Evolutionary conservation across 2,113 vertebrate genomes (phyloP), one percentile per base, ranked within the genome.

Genomic region (Beaufortia kweichowensis): DNA sequence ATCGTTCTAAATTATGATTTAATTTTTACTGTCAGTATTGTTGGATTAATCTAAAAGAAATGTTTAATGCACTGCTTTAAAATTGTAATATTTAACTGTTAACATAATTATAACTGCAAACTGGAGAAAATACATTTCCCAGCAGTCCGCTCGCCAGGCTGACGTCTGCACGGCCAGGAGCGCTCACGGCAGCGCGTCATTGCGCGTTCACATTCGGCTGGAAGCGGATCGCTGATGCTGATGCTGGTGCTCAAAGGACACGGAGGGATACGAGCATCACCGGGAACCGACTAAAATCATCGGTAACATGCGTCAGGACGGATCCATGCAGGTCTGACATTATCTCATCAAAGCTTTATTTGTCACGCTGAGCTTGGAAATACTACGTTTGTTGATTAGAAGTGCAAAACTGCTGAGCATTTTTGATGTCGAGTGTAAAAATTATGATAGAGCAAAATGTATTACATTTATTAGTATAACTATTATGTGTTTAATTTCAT

Each of bases 231-330:
- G 55, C 48, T 24, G 50, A 56, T 53, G 33, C 62, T 56, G 67
- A 50, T 57, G 71, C 71, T 63, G 69, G 73, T 65, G 68, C 53
- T 76, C 78, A 82, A 61, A 74, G 74, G 61, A 69, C 68, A 24
- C 50, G 48, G 68, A 73, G 70, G 60, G 61, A 76, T 61, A n/a
- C 24, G 56, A 74, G 56, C 69, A 77, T 67, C 67, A 50, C 79
- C 24, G 57, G 41, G 43, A 41, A 76, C 21, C 31, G 55, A 66
- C 64, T 35, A 35, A 62, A 68, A n/a, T 56, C 8, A 46, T 41
- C 60, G 46, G 75, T 48, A 78, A 59, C 41, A 83, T 78, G 75
- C 76, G 75, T 17, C 82, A 83, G 75, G 79, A 83, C 82, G 82
- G 70, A 65, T 63, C 82, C 31, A 53, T 80, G 64, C 82, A 83